Evolutionary conservation across 2,888 invertebrate species (phyloP), one percentile per base, ranked within the genome.

Genomic region (Tenthredo amoena): DNA sequence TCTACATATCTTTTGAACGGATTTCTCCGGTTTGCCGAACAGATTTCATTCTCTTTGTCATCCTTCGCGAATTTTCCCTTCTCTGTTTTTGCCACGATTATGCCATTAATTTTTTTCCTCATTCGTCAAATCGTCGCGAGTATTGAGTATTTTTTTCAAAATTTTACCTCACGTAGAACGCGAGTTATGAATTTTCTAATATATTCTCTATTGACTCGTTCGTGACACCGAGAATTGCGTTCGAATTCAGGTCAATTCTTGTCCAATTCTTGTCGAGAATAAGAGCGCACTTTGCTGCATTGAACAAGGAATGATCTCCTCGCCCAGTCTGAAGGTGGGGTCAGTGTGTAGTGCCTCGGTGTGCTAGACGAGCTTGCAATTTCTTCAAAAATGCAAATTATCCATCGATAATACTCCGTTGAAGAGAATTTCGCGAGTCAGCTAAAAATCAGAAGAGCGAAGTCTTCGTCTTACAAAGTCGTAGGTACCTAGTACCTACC

Each of bases 301-400:
- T 12, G 10, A 26, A 62, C 4, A 26, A 62, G 12, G 5, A 10
- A 62, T 21, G 26, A 2, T 62, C 3, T 26, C 2, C 26, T 62
- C 26, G 4, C 62, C 26, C 7, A 0, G 55, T 55, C 6, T n/a
- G n/a, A n/a, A n/a, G 55, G n/a, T n/a, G 55, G 12, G 21, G 26
- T 62, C 62, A 62, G 26, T 12, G 21, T 62, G 62, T 62, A 62
- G 21, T 74, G 12, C 21, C 10, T 74, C 12, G 21, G 26, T 26
- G 68, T 34, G 34, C 31, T 34, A n/a, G 43, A 74, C 77, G 62
- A 34, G 15, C 18, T 77, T 55, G 72, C 47, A 47, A 71, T 43
- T 18, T 79, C 37, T 62, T 50, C 15, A 62, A 81, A 62, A 62
- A 81, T 81, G 81, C 62, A 81, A 81, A 81, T 81, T 81, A 37